phyloP scores from a whole-genome alignment of 2,797 vertebrate genomes.

The Amblyraja radiata region DNA sequence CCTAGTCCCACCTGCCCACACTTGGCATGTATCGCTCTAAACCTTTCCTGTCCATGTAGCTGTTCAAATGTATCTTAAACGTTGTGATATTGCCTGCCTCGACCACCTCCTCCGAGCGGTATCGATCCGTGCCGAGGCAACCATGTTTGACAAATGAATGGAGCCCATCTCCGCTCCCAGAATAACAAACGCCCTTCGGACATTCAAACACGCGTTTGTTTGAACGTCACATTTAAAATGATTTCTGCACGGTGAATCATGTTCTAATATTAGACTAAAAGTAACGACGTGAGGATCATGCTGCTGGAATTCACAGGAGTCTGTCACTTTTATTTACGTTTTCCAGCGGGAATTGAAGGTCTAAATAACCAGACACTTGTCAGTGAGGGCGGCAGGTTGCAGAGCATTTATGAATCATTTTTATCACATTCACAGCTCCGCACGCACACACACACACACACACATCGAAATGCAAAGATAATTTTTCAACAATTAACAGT shows the following conservation, averaged over 20 bases:
- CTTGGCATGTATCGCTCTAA: too few relatives aligned
- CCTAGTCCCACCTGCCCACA: too few relatives aligned
- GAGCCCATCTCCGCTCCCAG: background rate
- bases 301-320: background rate
- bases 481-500: constrained; percentile 29
- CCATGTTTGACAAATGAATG: background rate
- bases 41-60: too few relatives aligned
- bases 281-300: background rate
- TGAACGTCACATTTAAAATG: background rate
- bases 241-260: background rate
- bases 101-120: background rate
- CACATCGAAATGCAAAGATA: background rate
- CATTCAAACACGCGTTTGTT: background rate
- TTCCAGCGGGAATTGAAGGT: background rate
- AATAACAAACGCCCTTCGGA: background rate
- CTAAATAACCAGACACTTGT: background rate
- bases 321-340: background rate
- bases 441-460: background rate
- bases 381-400: background rate
- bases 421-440: background rate
- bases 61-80: too few relatives aligned
- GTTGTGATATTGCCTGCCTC: too few relatives aligned
- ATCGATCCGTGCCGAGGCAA: too few relatives aligned
- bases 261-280: background rate
- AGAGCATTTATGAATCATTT: background rate